phyloP scores from a whole-genome alignment of 2,797 vertebrate species.

The Hirundo rustica region DNA sequence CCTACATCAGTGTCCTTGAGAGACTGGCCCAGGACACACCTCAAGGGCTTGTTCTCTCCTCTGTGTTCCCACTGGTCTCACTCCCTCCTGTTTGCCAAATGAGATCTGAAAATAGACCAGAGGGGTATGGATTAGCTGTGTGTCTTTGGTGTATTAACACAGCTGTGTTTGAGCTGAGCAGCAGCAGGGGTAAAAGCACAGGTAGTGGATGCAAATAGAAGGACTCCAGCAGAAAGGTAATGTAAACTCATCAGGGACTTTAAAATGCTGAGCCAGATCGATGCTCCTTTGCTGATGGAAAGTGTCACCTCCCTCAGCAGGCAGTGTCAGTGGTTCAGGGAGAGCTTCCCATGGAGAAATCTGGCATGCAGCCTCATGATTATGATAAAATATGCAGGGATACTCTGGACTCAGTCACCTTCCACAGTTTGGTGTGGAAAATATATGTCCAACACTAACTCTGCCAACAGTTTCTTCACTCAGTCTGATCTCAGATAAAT shows the following conservation, averaged over 20 bases:
- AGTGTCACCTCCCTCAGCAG: background rate
- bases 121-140: background rate
- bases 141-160: background rate
- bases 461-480: background rate
- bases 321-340: background rate
- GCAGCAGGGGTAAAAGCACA: background rate
- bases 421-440: background rate
- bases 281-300: background rate
- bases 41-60: background rate
- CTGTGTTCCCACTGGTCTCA: background rate
- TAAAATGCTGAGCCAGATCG: background rate
- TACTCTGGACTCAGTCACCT: background rate
- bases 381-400: background rate
- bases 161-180: constrained; percentile 3
- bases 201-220: background rate
- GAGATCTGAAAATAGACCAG: background rate
- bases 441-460: background rate
- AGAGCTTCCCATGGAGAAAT: background rate
- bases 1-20: rapidly evolving
- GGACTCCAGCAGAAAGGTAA: background rate
- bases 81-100: background rate
- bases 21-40: background rate
- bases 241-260: background rate
- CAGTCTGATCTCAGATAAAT: background rate
- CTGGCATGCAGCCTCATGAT: background rate